phyloP scores from a whole-genome alignment of 1,140 invertebrate genomes.

The Drosophila navojoa region DNA sequence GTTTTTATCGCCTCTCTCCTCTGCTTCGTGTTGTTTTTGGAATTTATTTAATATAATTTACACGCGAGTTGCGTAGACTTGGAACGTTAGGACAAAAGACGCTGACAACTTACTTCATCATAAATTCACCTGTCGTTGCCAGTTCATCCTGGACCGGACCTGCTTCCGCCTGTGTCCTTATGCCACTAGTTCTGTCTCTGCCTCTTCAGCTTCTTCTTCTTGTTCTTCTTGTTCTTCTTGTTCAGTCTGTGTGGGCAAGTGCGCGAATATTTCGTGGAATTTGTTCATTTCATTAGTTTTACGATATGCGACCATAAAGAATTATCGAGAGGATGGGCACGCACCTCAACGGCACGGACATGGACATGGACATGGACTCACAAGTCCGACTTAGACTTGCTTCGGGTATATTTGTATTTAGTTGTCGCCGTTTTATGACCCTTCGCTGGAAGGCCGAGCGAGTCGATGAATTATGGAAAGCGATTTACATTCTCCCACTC shows the following conservation, averaged over 20 bases:
- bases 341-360: conserved; percentile 43
- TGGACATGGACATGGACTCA: not conserved
- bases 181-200: not conserved
- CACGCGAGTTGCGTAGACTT: conserved; percentile 39
- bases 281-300: conserved; percentile 76
- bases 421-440: conserved; percentile 61
- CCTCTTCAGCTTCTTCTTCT: not conserved
- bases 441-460: conserved; percentile 63
- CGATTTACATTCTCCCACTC: conserved; percentile 75
- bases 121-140: conserved; percentile 78
- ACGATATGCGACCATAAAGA: conserved; percentile 59
- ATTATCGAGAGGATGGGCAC: conserved; percentile 46
- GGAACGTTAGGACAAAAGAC: conserved; percentile 16
- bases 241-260: conserved; percentile 57
- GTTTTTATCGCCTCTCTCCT: conserved; percentile 64
- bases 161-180: conserved; percentile 54
- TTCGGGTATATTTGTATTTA: not conserved
- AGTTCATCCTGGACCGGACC: conserved; percentile 60
- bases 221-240: not conserved
- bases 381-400: conserved; percentile 2
- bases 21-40: not conserved
- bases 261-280: conserved; percentile 80
- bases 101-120: conserved; percentile 76
- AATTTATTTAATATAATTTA: conserved; percentile 47
- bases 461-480: conserved; percentile 75